These are phyloP conservation scores for Zaprionus gabonicus DNA, from an alignment of 1,140 invertebrate species.

Conservation along the genomic window DNA sequence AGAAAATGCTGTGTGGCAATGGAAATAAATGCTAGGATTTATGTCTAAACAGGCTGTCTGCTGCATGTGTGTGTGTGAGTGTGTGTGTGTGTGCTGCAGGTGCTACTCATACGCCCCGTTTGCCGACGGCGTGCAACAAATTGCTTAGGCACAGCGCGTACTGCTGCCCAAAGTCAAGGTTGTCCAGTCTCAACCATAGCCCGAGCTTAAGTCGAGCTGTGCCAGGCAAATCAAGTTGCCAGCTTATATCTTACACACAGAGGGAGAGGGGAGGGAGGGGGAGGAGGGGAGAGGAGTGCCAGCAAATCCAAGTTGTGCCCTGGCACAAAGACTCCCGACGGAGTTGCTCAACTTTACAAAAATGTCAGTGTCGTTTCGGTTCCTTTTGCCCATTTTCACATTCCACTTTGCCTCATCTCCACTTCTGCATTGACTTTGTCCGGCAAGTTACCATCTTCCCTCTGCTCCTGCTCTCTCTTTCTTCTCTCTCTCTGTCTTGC, in stretches of 20 bases:
- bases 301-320: constrained; percentile 5
- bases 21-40: constrained; percentile 77
- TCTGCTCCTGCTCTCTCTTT: no score
- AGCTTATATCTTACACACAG: constrained; percentile 18
- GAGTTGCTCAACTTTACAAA: constrained; percentile 69
- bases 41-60: constrained; percentile 31
- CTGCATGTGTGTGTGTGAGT: constrained; percentile 1
- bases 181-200: constrained; percentile 50
- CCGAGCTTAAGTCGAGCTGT: constrained; percentile 37
- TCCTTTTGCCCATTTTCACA: constrained; percentile 14
- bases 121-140: constrained; percentile 65
- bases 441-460: constrained; percentile 3
- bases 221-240: constrained; percentile 13
- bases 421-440: constrained; percentile 45
- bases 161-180: constrained; percentile 68
- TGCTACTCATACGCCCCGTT: constrained; percentile 67
- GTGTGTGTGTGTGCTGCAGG: constrained; percentile 45
- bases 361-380: constrained; percentile 51
- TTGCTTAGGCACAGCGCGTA: constrained; percentile 57
- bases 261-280: not conserved
- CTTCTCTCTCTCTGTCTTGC: not conserved
- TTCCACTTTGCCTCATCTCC: not conserved
- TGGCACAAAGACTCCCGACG: constrained; percentile 58
- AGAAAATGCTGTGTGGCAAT: constrained; percentile 48
- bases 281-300: not conserved